Evolutionary conservation across 2,888 invertebrate genomes (phyloP).

Genomic region (Limnephilus rhombicus): DNA sequence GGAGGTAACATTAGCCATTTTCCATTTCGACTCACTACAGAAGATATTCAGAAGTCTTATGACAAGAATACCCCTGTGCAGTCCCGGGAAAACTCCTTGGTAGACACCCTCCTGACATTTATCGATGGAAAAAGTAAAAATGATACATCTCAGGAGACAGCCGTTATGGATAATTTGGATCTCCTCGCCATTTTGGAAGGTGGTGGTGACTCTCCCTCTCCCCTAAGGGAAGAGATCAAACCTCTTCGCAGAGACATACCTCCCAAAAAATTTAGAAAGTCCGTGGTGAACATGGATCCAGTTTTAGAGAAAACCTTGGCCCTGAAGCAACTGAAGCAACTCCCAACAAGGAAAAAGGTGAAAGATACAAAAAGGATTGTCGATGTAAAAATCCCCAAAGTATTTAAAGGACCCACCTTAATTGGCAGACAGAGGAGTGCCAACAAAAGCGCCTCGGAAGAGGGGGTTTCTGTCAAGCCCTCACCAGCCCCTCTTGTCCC

Average conservation of each 20-base stretch:
- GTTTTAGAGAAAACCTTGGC: conserved; percentile 55
- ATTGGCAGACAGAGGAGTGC: not conserved
- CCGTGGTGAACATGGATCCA: conserved; percentile 36
- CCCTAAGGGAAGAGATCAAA: not conserved
- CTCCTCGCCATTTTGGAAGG: conserved; percentile 63
- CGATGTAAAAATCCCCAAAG: conserved; percentile 62
- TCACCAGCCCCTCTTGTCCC: not conserved
- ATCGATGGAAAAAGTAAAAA: not conserved
- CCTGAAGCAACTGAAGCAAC: conserved; percentile 61
- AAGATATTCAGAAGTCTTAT: conserved; percentile 54
- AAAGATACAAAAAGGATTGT: conserved; percentile 44
- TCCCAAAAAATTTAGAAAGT: not conserved
- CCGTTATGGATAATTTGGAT: conserved; percentile 56
- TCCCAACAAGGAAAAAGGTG: conserved; percentile 37
- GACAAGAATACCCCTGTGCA: conserved; percentile 21
- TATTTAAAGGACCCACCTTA: not conserved
- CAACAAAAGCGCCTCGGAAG: not conserved
- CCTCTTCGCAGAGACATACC: not conserved
- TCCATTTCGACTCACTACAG: conserved; percentile 19
- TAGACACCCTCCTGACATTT: not conserved
- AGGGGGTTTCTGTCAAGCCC: not conserved
- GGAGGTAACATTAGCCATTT: not conserved
- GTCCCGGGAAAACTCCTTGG: not conserved
- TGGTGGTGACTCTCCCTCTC: conserved; percentile 37
- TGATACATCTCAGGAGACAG: conserved; percentile 21